A percentile compares a stretch with the other conserved stretches of the same genome.
Evolutionary conservation across 2,888 invertebrate species (phyloP).

Genomic region (Ischnura elegans): DNA sequence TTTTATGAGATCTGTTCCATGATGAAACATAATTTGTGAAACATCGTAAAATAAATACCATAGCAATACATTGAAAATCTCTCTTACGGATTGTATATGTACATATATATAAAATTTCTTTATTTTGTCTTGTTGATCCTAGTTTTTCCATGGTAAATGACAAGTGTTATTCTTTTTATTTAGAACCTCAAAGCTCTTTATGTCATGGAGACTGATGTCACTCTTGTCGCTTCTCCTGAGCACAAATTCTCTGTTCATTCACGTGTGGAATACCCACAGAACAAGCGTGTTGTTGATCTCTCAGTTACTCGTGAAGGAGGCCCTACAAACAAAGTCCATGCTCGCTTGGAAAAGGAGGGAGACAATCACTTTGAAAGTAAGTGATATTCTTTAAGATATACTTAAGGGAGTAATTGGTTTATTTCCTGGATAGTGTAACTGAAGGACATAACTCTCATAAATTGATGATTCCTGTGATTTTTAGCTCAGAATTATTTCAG

Average conservation of each 20-base stretch:
- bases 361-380: constrained; percentile 82
- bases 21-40: too few species aligned
- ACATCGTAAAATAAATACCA: too few species aligned
- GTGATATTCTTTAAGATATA: constrained; percentile 72
- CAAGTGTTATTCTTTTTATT: not conserved
- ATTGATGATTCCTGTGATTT: too few species aligned
- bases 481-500: too few species aligned
- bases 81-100: too few species aligned
- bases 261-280: constrained; percentile 79
- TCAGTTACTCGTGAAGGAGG: constrained; percentile 80
- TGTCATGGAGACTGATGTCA: constrained; percentile 76
- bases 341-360: constrained; percentile 79
- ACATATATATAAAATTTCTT: too few species aligned
- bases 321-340: constrained; percentile 76
- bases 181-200: constrained; percentile 34
- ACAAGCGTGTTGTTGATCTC: constrained; percentile 81
- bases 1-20: too few species aligned
- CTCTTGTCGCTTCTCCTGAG: constrained; percentile 80
- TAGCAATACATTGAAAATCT: too few species aligned
- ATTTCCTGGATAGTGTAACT: too few species aligned
- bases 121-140: not conserved
- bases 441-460: too few species aligned
- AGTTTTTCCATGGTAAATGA: not conserved
- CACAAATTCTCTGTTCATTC: constrained; percentile 81
- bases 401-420: too few species aligned